These are phyloP conservation scores for Hipparchia sbordonii DNA, from an alignment of 2,888 invertebrate species.

Conservation along the genomic window DNA sequence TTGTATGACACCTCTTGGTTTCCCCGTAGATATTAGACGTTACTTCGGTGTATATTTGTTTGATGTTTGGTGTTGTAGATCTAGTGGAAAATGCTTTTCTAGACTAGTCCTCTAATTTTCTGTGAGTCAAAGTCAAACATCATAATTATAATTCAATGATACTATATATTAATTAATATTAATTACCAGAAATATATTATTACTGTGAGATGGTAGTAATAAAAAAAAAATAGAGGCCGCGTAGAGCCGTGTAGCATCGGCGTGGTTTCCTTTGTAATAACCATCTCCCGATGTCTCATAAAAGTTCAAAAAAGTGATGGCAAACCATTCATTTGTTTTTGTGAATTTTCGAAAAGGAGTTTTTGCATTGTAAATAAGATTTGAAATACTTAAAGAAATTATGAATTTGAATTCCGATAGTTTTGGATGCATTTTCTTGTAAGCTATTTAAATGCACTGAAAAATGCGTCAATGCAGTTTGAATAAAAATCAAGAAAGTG, in stretches of 20 bases:
- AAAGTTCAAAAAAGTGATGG: neutral
- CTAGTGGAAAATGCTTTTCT: conserved; percentile 78
- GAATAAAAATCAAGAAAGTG: neutral
- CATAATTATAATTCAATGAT: neutral
- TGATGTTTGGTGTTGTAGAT: conserved; percentile 78
- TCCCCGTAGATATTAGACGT: conserved; percentile 46
- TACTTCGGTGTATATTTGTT: conserved; percentile 60
- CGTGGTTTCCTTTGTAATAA: neutral
- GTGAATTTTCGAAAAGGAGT: too few relatives aligned
- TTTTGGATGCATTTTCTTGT: neutral
- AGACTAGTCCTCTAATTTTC: conserved; percentile 55
- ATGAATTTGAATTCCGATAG: too few relatives aligned
- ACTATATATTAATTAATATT: too few relatives aligned
- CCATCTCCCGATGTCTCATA: neutral
- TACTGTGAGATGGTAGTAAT: too few relatives aligned
- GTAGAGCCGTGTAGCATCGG: neutral
- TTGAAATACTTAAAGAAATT: too few relatives aligned
- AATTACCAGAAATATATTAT: too few relatives aligned
- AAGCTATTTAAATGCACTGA: neutral
- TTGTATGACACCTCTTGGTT: conserved; percentile 53
- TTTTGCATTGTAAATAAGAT: too few relatives aligned
- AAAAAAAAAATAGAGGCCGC: too few relatives aligned
- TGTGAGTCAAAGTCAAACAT: conserved; percentile 36
- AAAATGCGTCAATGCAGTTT: neutral
- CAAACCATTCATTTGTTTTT: neutral